phyloP scores from a whole-genome alignment of 2,888 invertebrate species.

The Pogonocherus hispidulus region DNA sequence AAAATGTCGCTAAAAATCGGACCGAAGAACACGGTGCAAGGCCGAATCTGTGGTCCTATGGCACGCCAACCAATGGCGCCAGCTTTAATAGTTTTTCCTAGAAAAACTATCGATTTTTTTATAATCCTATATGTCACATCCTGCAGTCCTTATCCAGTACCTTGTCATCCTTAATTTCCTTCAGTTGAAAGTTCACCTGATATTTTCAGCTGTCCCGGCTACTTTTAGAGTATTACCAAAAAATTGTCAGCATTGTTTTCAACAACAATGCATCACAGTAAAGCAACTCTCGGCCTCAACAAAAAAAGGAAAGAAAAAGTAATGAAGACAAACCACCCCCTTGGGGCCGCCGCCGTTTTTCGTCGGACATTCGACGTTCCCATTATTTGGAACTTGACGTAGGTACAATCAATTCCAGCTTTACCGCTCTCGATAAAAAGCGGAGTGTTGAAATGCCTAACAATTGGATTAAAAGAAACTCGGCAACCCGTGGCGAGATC shows the following conservation, averaged over 20 bases:
- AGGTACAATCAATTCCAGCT: not conserved
- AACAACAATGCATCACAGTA: not conserved
- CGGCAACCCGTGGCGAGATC: not conserved
- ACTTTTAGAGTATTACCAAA: not conserved
- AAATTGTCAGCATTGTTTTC: not conserved
- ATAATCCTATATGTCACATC: too few relatives aligned
- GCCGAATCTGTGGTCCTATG: too few relatives aligned
- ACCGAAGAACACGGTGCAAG: too few relatives aligned
- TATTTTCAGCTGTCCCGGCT: too few relatives aligned
- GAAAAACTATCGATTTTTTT: too few relatives aligned
- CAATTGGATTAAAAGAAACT: not conserved
- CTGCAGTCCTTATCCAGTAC: too few relatives aligned
- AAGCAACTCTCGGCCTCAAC: not conserved
- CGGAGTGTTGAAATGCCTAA: not conserved
- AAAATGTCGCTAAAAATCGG: too few relatives aligned
- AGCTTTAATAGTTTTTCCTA: too few relatives aligned
- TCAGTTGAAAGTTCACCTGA: too few relatives aligned
- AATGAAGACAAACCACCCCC: slow-evolving; percentile 1
- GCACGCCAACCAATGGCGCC: too few relatives aligned
- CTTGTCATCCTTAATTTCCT: too few relatives aligned
- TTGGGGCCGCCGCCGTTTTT: not conserved
- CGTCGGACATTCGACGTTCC: not conserved
- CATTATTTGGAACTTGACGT: not conserved
- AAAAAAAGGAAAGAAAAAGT: not conserved
- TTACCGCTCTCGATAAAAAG: not conserved